phyloP scores from a whole-genome alignment of 2,888 invertebrate genomes.

The Yponomeuta evonymella region DNA sequence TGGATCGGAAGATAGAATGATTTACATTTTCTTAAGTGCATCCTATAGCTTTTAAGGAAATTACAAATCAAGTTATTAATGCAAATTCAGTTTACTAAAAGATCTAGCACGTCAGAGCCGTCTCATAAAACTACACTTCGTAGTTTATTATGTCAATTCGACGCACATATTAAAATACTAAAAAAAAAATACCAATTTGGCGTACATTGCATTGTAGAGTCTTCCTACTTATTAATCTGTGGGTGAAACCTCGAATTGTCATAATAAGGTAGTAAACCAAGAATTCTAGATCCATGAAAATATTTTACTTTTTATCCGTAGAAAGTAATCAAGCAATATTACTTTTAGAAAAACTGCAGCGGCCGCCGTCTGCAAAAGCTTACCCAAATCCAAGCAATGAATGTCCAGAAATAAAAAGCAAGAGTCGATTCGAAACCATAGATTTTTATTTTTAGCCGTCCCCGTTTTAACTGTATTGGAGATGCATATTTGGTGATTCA shows the following conservation, averaged over 20 bases:
- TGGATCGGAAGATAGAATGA: not conserved
- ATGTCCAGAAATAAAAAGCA: not conserved
- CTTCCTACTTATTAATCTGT: too few relatives aligned
- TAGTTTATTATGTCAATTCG: too few relatives aligned
- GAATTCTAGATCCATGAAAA: too few relatives aligned
- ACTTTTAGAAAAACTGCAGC: too few relatives aligned
- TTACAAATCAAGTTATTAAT: not conserved
- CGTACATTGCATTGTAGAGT: too few relatives aligned
- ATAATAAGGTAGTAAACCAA: too few relatives aligned
- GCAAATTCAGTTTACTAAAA: not conserved
- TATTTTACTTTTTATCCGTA: too few relatives aligned
- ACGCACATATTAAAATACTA: too few relatives aligned
- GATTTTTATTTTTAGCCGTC: not conserved
- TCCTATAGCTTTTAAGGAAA: constrained; percentile 4
- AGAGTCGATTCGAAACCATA: constrained; percentile 8
- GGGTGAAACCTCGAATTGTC: too few relatives aligned
- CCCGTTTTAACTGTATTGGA: constrained; percentile 12
- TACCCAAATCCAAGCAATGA: not conserved
- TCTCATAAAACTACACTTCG: too few relatives aligned
- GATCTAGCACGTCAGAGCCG: not conserved
- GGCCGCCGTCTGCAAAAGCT: not conserved
- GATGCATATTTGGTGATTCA: constrained; percentile 2
- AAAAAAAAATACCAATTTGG: too few relatives aligned
- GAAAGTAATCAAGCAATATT: too few relatives aligned
- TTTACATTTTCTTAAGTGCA: not conserved